phyloP scores from a whole-genome alignment of 2,888 invertebrate species.

The Formica aserva region DNA sequence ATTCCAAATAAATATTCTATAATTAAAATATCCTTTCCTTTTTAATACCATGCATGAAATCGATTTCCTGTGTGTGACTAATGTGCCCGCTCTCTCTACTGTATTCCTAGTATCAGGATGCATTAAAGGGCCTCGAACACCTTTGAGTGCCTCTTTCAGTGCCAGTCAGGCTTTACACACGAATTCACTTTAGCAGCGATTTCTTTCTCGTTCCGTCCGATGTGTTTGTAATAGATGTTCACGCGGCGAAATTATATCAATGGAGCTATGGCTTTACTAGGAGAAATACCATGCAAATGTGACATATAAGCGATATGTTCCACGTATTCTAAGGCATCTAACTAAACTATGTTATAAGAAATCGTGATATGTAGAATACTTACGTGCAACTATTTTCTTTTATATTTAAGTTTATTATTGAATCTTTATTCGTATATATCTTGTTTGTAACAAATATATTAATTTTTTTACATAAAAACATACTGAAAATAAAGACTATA shows the following conservation, averaged over 20 bases:
- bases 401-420: neutral
- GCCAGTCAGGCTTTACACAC: slow-evolving; percentile 60
- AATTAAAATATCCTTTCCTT: neutral
- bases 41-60: slow-evolving; percentile 17
- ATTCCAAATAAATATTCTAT: neutral
- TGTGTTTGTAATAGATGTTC: slow-evolving; percentile 41
- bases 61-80: slow-evolving; percentile 64
- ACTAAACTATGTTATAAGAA: neutral
- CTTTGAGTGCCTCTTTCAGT: slow-evolving; percentile 70
- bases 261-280: neutral
- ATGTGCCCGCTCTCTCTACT: slow-evolving; percentile 53
- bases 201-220: slow-evolving; percentile 29
- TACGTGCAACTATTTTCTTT: neutral
- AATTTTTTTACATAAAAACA: neutral
- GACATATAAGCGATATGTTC: neutral
- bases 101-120: slow-evolving; percentile 64
- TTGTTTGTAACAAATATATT: neutral
- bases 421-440: neutral
- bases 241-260: slow-evolving; percentile 35
- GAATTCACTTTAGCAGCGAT: slow-evolving; percentile 61
- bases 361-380: neutral
- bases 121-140: slow-evolving; percentile 66
- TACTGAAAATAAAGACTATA: neutral
- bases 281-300: slow-evolving; percentile 1
- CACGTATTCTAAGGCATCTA: neutral